Base-by-base conservation (phyloP, 1,140 invertebrate species). In the Dendroctonus ponderosae region DNA sequence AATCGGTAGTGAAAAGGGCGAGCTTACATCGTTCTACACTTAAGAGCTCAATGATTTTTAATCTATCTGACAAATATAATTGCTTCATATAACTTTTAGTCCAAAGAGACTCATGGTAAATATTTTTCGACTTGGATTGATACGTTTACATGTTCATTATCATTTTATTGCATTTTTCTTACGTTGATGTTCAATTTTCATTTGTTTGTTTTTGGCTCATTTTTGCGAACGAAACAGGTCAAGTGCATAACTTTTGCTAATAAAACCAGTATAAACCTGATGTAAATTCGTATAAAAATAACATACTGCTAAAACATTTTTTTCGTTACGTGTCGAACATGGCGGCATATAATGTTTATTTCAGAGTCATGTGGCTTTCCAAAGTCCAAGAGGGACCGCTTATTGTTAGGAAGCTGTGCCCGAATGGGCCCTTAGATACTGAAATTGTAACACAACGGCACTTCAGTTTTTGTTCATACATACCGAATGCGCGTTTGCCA, bases 391-490 rank as follows among this genome's bases (percentile, higher is more conserved):
- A 15, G 65, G 65, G 58, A 59, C 65, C 54, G 57, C 57, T 67
- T 67, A 67, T 67, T 67, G 65, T 67, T 67, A 67, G 49, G 65
- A 67, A 67, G 65, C 65, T 60, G 57, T 67, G 58, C 46, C 57
- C 65, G 58, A 67, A 67, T 67, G 58, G 65, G 46, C 65, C 65
- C 65, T 67, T 61, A 67, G 65, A 67, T 14, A 61, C 58, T 15
- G 41, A 49, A 67, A 67, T 61, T 67, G 65, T 61, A 67, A 61
- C 58, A 67, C 60, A 67, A 67, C 65, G 65, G 58, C 65, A n/a
- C 65, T 67, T 67, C 48, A 67, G 65, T 67, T 67, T 67, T 67
- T 67, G 65, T 61, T 67, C 65, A 67, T 67, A 67, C 65, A 67
- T 67, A 67, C 65, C 53, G 49, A 67, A 67, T 67, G 65, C 57